Percentiles rank a stretch among this genome's conserved stretches.
Evolutionary conservation across 2,113 vertebrate species (phyloP).

Genomic region (Megaleporinus macrocephalus): DNA sequence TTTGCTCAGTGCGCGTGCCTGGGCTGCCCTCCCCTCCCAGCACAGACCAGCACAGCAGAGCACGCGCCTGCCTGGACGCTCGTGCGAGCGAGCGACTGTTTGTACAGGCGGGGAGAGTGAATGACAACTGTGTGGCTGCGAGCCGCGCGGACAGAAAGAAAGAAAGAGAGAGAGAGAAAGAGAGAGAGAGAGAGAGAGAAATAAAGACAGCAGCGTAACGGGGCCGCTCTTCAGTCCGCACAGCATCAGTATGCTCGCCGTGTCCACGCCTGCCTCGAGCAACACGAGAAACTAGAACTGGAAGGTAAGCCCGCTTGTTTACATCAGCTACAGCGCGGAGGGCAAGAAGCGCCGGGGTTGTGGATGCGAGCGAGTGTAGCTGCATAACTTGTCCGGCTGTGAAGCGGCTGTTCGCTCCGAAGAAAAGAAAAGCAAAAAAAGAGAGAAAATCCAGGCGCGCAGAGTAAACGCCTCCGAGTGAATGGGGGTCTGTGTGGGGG

Average conservation of each 20-base stretch:
- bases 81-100: conserved; percentile 30
- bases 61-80: conserved; percentile 31
- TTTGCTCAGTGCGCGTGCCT: conserved; percentile 30
- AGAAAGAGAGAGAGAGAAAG: too few relatives aligned
- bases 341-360: neutral
- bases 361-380: too few relatives aligned
- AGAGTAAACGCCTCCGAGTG: neutral
- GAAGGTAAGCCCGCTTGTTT: conserved; percentile 41
- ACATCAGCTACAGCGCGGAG: neutral
- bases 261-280: conserved; percentile 22
- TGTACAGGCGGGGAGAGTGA: conserved; percentile 38
- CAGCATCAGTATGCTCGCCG: conserved; percentile 38
- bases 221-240: neutral
- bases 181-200: neutral
- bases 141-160: conserved; percentile 20
- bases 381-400: too few relatives aligned
- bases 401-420: too few relatives aligned
- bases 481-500: neutral
- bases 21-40: conserved; percentile 26
- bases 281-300: conserved; percentile 17
- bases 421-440: too few relatives aligned
- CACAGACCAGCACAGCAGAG: neutral
- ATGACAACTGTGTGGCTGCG: conserved; percentile 26
- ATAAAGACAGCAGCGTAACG: conserved; percentile 1
- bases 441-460: too few relatives aligned